These are phyloP conservation scores for Sparus aurata DNA, from an alignment of 2,797 vertebrate species.

Conservation along the genomic window DNA sequence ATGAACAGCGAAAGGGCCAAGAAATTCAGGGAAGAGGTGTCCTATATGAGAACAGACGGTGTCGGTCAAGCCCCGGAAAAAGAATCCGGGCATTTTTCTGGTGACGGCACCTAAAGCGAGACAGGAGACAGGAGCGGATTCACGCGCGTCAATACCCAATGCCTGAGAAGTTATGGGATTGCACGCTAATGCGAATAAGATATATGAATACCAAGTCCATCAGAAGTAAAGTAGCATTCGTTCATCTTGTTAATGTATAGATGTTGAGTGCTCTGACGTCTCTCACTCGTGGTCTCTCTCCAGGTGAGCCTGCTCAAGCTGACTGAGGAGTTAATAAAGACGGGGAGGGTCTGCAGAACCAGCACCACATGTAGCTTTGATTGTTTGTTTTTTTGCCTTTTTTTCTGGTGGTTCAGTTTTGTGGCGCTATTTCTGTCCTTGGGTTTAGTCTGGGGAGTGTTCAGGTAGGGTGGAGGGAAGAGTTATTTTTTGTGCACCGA, in stretches of 20 bases:
- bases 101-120: not conserved
- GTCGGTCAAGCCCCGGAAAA: constrained; percentile 38
- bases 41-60: constrained; percentile 37
- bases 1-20: constrained; percentile 28
- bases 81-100: constrained; percentile 22
- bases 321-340: too few species aligned
- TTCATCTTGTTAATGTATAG: not conserved
- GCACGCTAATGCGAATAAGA: not conserved
- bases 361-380: too few species aligned
- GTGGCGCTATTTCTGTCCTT: too few species aligned
- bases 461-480: too few species aligned
- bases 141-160: not conserved
- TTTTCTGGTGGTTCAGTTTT: too few species aligned
- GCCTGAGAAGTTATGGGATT: not conserved
- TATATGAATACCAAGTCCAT: not conserved
- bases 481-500: too few species aligned
- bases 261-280: not conserved
- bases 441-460: too few species aligned
- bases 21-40: constrained; percentile 36
- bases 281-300: too few species aligned
- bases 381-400: too few species aligned
- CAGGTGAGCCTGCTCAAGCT: too few species aligned
- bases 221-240: too few species aligned
- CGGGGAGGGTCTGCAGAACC: too few species aligned
- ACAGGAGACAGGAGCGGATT: not conserved